Base-by-base conservation (phyloP, 2,888 invertebrate species). In the Hyles lineata region DNA sequence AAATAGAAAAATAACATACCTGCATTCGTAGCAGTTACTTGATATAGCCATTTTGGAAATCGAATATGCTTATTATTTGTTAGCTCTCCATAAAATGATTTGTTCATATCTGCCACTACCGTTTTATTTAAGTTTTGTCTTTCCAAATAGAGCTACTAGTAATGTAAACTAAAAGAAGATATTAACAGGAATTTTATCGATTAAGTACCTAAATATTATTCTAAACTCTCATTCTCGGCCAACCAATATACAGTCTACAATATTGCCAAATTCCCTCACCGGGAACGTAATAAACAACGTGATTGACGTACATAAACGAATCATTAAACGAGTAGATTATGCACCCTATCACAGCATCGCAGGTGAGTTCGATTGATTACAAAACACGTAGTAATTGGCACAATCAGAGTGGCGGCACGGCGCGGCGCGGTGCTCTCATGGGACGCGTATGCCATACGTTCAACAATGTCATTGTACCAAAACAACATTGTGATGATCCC, bases 371-470 rank as follows among this genome's bases (percentile, higher is more conserved):
- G 74, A 74, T 74, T 74, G 79, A 79, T 82, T 76, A 76, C 80
- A 79, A 80, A 82, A 78, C 79, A 78, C 72, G 74, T 75, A 74
- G 76, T 85, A 87, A 87, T 85, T 86, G 83, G 74, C 78, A 77
- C 80, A 85, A 87, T 85, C 86, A 82, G 75, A 67, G 78, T 59
- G 76, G 72, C 82, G 84, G 84, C 84, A 81, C 77, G 75, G 43
- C 32, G n/a, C 82, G 84, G 84, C 84, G 80, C 77, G 75, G 43
- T 23, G n/a, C 60, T 69, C 74, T 59, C 71, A 21, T 29, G 69
- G 71, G 74, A 71, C 50, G 69, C 52, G 69, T n/a, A 61, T 50
- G 43, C n/a, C 23, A 50, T 67, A 15, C 67, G 43, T 50, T 21
- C 23, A 17, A 50, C 50, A 17, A 23, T 67, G 67, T 17, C 67